Evolutionary conservation across 2,888 invertebrate species (phyloP), one percentile per base, ranked within the genome.

Genomic region (Fissipunctia ypsillon): DNA sequence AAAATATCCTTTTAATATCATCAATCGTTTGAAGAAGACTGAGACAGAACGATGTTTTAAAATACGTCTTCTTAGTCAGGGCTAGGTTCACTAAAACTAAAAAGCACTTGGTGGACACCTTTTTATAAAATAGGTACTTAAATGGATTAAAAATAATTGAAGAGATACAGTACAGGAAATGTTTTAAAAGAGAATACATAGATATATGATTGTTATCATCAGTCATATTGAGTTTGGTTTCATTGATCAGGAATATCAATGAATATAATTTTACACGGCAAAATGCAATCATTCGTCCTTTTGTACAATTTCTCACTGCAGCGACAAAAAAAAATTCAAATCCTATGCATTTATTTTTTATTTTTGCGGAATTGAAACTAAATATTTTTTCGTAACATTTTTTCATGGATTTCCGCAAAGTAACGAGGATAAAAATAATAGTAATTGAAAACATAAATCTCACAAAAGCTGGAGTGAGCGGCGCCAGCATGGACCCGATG

Each of bases 381-480:
- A 43, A 43, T 14, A 14, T 43, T 43, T 43, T 43, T 14, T 3
- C 43, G 14, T 43, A 43, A 14, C 0, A 48, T 3, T n/a, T 4
- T n/a, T 25, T 52, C 25, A 25, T 25, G 2, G 14, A 52, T 25
- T 25, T 52, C 6, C 14, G 14, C 12, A 25, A 25, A 14, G 50
- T 48, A 35, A 12, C 43, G 35, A 38, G 9, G 9, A 38, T 38
- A 38, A 38, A 38, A 38, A 35, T 35, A 35, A 35, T 35, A 35
- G 35, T 35, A 35, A 35, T 4, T 38, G 9, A 38, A 38, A 50
- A 31, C 31, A 14, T 19, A 10, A 25, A n/a, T 38, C 95, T 93
- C 91, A 97, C 97, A 90, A 97, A 86, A 69, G 97, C 93, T 19
- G 97, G 97, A 48, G 97, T 97, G 86, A 97, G 97, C 2, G 97